These are phyloP conservation scores for Eurois occulta DNA, from an alignment of 2,888 invertebrate genomes.

Conservation along the genomic window DNA sequence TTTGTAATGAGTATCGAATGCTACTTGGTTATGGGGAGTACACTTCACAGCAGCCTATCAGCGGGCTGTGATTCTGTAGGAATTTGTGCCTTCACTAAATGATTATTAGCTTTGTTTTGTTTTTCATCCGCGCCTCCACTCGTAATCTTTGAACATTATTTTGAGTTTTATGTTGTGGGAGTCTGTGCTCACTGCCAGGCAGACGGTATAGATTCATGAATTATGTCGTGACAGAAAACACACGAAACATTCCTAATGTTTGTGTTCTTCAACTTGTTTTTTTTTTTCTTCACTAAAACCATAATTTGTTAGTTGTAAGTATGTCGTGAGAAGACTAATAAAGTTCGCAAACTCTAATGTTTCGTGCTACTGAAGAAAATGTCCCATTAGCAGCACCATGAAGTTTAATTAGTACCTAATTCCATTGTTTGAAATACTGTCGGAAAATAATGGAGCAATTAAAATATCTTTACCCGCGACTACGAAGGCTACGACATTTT, in stretches of 20 bases:
- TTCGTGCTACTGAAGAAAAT: constrained; percentile 6
- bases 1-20: constrained; percentile 50
- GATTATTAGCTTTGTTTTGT: constrained; percentile 82
- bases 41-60: constrained; percentile 77
- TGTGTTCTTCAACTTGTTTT: neutral
- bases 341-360: constrained; percentile 1
- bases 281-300: neutral
- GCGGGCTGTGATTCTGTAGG: constrained; percentile 79
- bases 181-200: constrained; percentile 60
- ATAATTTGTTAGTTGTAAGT: neutral
- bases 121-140: constrained; percentile 79
- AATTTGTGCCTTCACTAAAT: constrained; percentile 84
- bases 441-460: constrained; percentile 50
- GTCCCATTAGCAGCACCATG: constrained; percentile 11
- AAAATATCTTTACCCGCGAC: constrained; percentile 39
- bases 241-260: constrained; percentile 31
- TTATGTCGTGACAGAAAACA: constrained; percentile 60
- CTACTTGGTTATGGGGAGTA: constrained; percentile 59
- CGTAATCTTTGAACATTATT: constrained; percentile 82
- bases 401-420: constrained; percentile 44
- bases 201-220: constrained; percentile 61
- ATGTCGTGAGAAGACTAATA: constrained; percentile 1
- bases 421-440: constrained; percentile 40
- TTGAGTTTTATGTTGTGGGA: constrained; percentile 78
- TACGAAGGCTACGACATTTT: constrained; percentile 32